These are phyloP conservation scores for Epicampocera succincta DNA, from an alignment of 2,888 invertebrate genomes.

Conservation along the genomic window DNA sequence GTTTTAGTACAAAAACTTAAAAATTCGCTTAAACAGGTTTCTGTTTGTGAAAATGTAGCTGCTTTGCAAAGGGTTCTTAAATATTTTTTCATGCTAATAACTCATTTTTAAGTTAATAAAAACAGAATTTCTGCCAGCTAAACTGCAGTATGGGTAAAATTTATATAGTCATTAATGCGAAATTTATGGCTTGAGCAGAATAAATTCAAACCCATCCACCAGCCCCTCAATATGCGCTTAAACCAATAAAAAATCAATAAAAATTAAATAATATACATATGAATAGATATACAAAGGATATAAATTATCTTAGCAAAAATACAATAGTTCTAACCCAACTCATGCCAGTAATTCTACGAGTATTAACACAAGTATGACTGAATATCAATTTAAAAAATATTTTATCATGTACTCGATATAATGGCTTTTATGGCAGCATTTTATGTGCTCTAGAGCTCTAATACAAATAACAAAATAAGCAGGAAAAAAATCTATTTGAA, in stretches of 20 bases:
- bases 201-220: constrained; percentile 35
- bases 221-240: constrained; percentile 5
- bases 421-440: constrained; percentile 55
- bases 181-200: constrained; percentile 52
- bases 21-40: neutral
- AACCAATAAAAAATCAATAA: constrained; percentile 34
- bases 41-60: neutral
- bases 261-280: constrained; percentile 35
- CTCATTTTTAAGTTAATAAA: constrained; percentile 6
- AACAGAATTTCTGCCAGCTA: constrained; percentile 1
- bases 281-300: neutral
- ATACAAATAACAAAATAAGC: constrained; percentile 44
- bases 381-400: constrained; percentile 63
- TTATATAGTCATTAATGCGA: constrained; percentile 41
- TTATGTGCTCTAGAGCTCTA: constrained; percentile 56
- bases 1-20: neutral
- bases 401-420: constrained; percentile 54
- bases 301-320: constrained; percentile 25
- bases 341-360: constrained; percentile 6
- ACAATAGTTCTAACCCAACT: constrained; percentile 39
- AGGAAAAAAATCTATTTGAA: constrained; percentile 55
- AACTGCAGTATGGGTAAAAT: constrained; percentile 48
- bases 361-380: constrained; percentile 47
- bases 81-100: neutral
- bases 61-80: no score